Conservation (phyloP, 2,888 invertebrate species). For the Abrostola triplasia region DNA sequence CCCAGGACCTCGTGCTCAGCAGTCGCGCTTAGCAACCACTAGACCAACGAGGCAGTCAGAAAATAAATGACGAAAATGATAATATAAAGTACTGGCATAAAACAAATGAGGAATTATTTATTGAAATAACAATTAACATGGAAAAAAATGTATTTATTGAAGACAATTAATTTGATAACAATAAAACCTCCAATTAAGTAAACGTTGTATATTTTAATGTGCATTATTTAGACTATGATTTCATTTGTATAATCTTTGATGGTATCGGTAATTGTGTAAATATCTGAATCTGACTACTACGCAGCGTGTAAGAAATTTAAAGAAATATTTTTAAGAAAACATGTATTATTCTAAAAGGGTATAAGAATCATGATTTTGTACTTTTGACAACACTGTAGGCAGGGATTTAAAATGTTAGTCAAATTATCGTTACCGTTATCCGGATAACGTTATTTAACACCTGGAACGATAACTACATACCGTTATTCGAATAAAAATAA, state of each 20-base stretch:
- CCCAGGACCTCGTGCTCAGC: too few relatives aligned
- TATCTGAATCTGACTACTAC: slow-evolving; percentile 11
- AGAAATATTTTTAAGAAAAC: neutral
- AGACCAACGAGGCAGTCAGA: too few relatives aligned
- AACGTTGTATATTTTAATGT: slow-evolving; percentile 30
- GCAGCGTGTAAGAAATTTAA: neutral
- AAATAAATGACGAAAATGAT: neutral
- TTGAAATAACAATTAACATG: neutral
- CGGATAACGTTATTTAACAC: too few relatives aligned
- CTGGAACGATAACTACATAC: too few relatives aligned
- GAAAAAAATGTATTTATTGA: neutral
- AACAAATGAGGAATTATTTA: neutral
- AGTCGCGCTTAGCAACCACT: too few relatives aligned
- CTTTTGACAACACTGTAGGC: too few relatives aligned
- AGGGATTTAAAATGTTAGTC: too few relatives aligned
- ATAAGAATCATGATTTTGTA: too few relatives aligned
- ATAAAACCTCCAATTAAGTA: neutral
- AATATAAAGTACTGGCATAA: neutral
- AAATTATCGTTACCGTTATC: too few relatives aligned
- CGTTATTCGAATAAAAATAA: too few relatives aligned
- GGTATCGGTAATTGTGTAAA: slow-evolving; percentile 39
- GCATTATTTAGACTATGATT: slow-evolving; percentile 28
- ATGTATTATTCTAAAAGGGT: neutral
- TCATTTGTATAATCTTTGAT: slow-evolving; percentile 17
- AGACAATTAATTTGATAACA: slow-evolving; percentile 14